Evolutionary conservation across 2,888 invertebrate species (phyloP).

Genomic region (Synergus laeviventris): DNA sequence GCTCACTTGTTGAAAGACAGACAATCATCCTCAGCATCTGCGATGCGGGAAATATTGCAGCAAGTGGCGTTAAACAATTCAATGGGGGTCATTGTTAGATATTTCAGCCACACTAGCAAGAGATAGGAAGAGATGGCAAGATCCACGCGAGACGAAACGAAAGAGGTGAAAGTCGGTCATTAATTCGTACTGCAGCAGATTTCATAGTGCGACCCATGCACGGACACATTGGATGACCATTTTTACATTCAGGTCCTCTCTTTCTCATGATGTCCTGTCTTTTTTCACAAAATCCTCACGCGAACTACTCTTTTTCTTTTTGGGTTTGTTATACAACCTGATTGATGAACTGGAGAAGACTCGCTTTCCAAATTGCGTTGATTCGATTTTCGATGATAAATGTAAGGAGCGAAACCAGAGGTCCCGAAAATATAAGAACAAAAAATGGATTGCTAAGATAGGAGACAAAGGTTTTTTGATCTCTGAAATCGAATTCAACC

Average conservation of each 20-base stretch:
- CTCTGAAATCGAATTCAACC: too few species aligned
- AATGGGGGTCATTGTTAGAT: conserved; percentile 49
- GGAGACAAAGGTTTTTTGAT: too few species aligned
- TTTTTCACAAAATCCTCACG: conserved; percentile 47
- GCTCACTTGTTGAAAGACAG: not conserved
- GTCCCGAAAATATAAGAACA: too few species aligned
- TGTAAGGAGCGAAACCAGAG: too few species aligned
- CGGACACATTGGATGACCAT: conserved; percentile 50
- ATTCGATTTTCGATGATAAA: not conserved
- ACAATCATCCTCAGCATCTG: conserved; percentile 4
- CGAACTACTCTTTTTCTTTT: conserved; percentile 38
- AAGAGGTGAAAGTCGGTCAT: conserved; percentile 53
- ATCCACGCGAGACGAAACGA: conserved; percentile 45
- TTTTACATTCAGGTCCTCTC: conserved; percentile 50
- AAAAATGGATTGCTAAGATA: too few species aligned
- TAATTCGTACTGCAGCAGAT: not conserved
- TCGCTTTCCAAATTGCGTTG: not conserved
- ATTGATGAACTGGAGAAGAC: not conserved
- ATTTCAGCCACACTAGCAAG: conserved; percentile 11
- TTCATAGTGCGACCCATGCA: conserved; percentile 43
- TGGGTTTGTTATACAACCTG: not conserved
- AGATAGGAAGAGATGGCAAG: conserved; percentile 43
- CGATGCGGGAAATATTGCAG: conserved; percentile 44
- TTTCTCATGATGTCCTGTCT: too few species aligned
- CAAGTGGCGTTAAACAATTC: conserved; percentile 51